Evolutionary conservation across 2,888 invertebrate species (phyloP).

Genomic region (Ptychoptera contaminata): DNA sequence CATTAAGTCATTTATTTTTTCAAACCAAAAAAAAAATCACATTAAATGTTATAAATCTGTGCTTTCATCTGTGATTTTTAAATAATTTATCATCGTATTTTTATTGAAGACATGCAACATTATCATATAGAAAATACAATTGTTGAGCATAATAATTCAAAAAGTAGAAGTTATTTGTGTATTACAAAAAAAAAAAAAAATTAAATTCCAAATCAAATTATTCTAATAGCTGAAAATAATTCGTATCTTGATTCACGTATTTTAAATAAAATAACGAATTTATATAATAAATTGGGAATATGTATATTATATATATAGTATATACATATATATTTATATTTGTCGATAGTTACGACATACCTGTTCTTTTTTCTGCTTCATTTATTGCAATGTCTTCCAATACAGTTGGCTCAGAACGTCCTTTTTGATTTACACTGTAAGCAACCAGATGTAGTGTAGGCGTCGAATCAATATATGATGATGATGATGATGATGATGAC

Average conservation of each 20-base stretch:
- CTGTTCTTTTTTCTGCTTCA: slow-evolving; percentile 72
- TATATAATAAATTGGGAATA: too few relatives aligned
- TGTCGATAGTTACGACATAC: slow-evolving; percentile 30
- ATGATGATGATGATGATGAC: slow-evolving; percentile 6
- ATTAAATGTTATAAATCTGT: too few relatives aligned
- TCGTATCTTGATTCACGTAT: not conserved
- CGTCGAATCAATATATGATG: slow-evolving; percentile 28
- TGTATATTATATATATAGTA: too few relatives aligned
- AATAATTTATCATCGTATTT: too few relatives aligned
- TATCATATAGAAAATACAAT: not conserved
- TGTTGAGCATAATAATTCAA: not conserved
- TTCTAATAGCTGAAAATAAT: not conserved
- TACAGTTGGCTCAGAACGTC: slow-evolving; percentile 63
- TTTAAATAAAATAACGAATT: not conserved
- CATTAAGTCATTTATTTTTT: too few relatives aligned
- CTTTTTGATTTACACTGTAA: slow-evolving; percentile 73
- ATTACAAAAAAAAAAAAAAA: not conserved
- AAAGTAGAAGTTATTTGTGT: not conserved
- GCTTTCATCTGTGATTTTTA: too few relatives aligned
- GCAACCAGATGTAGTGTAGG: slow-evolving; percentile 60
- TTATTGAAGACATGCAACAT: too few relatives aligned
- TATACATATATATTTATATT: too few relatives aligned
- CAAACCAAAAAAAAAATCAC: too few relatives aligned
- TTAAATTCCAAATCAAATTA: not conserved
- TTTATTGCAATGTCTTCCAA: slow-evolving; percentile 76